Conservation (phyloP, 2,113 vertebrate species). For the Dasyprocta punctata region DNA sequence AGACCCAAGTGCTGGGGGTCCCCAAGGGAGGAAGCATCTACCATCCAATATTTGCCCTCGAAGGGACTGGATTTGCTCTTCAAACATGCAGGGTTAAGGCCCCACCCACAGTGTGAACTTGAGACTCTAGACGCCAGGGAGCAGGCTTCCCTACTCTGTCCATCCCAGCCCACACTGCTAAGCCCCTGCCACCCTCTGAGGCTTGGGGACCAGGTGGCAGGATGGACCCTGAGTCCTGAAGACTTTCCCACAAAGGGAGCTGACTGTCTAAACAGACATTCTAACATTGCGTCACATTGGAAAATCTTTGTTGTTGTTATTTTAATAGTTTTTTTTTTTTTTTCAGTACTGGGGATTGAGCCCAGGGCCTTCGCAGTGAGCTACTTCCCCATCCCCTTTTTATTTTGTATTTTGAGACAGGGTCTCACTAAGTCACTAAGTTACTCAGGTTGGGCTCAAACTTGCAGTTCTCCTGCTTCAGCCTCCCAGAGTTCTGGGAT, state of each 20-base stretch:
- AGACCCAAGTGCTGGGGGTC: neutral
- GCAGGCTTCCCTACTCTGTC: neutral
- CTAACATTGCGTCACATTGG: neutral
- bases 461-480: neutral
- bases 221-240: neutral
- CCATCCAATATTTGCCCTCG: neutral
- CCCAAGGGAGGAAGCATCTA: neutral
- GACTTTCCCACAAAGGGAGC: neutral
- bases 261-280: neutral
- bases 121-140: rapidly evolving
- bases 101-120: neutral
- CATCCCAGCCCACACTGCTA: neutral
- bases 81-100: neutral
- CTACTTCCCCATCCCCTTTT: neutral
- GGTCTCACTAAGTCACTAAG: neutral
- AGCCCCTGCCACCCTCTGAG: neutral
- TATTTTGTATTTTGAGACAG: neutral
- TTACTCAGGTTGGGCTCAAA: neutral
- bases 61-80: neutral
- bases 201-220: neutral
- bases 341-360: neutral
- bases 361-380: neutral
- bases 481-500: neutral
- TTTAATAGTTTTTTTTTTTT: neutral
- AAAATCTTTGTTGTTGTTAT: neutral